A percentile compares a stretch with the other conserved stretches of the same genome.
These are phyloP conservation scores for Philopotamus ludificatus DNA, from an alignment of 1,140 invertebrate genomes.

Conservation along the genomic window DNA sequence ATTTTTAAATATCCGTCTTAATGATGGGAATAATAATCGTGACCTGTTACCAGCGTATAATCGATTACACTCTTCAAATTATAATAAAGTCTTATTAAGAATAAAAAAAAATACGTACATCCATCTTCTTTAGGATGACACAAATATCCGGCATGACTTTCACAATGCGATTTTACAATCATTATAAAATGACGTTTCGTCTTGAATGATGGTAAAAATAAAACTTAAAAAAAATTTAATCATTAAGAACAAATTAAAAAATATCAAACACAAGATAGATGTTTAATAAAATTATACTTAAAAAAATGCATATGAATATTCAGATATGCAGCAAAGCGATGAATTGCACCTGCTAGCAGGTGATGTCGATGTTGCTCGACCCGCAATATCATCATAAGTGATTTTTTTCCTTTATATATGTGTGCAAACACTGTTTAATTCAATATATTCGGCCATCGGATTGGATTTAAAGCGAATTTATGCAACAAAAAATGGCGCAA, in stretches of 20 bases:
- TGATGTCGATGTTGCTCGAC: not conserved
- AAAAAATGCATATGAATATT: not conserved
- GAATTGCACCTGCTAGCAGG: conserved; percentile 21
- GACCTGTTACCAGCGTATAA: not conserved
- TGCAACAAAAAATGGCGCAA: conserved; percentile 8
- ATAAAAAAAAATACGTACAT: conserved; percentile 12
- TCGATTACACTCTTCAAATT: not conserved
- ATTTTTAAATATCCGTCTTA: no score
- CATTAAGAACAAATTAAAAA: no score
- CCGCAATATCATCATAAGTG: no score
- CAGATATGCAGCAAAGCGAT: conserved; percentile 2
- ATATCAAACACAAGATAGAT: no score
- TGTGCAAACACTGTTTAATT: not conserved
- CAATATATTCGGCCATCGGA: not conserved
- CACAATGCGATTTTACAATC: conserved; percentile 2
- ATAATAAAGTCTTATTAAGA: not conserved
- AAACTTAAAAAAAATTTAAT: no score
- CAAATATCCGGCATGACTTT: conserved; percentile 26
- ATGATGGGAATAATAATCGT: not conserved
- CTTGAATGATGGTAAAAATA: no score
- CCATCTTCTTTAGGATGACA: conserved; percentile 22
- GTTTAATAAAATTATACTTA: not conserved
- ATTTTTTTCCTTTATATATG: no score
- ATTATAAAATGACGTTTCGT: not conserved
- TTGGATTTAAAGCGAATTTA: not conserved